phyloP scores from a whole-genome alignment of 2,113 vertebrate genomes.

The Bucco capensis region DNA sequence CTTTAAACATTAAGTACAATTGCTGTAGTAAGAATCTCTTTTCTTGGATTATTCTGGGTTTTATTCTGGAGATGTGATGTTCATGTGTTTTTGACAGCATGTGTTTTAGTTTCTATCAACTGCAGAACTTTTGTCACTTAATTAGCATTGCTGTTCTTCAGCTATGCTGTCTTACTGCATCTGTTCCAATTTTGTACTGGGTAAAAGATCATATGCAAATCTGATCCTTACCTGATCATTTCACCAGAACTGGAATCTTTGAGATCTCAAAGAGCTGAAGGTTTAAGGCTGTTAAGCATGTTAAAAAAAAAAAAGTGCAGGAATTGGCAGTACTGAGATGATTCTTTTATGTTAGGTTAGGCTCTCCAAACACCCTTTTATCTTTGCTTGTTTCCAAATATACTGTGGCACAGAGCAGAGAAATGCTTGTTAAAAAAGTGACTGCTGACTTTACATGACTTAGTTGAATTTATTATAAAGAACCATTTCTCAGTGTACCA shows the following conservation, averaged over 20 bases:
- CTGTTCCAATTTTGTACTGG: background rate
- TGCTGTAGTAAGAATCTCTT: background rate
- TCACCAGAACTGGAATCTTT: background rate
- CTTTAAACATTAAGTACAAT: background rate
- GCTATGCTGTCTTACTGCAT: background rate
- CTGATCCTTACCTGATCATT: background rate
- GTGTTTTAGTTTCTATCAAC: background rate
- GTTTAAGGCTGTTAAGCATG: background rate
- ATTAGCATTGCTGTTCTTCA: background rate
- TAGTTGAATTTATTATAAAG: background rate
- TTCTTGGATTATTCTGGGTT: background rate
- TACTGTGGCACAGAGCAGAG: background rate
- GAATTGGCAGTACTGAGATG: background rate
- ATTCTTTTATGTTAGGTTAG: background rate
- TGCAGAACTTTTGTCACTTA: background rate
- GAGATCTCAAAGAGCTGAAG: background rate
- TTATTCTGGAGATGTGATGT: background rate
- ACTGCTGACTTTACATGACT: background rate
- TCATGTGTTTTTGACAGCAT: background rate
- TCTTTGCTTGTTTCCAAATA: background rate
- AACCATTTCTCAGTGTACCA: background rate
- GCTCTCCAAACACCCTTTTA: background rate
- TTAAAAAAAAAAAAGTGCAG: background rate
- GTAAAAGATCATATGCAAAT: background rate
- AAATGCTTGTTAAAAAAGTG: background rate